phyloP scores from a whole-genome alignment of 2,113 vertebrate species.

The Loxodonta africana region DNA sequence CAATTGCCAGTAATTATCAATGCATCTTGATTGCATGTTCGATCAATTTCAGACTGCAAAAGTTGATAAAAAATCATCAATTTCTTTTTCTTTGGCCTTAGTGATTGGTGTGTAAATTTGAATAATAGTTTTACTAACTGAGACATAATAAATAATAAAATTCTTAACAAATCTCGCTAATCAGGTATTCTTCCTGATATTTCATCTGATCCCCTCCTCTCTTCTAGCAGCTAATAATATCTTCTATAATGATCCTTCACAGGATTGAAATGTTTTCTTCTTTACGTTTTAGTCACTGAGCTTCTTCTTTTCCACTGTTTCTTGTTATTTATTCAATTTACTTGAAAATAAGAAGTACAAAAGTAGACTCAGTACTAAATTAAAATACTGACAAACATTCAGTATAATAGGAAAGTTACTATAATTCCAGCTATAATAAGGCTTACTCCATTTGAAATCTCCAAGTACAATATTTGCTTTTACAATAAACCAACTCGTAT shows the following conservation, averaged over 20 bases:
- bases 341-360: constrained; percentile 30
- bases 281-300: constrained; percentile 11
- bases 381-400: constrained; percentile 33
- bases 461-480: constrained; percentile 64
- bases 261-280: background rate
- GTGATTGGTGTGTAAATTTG: no score
- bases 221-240: background rate
- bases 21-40: no score
- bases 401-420: constrained; percentile 43
- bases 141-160: background rate
- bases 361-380: constrained; percentile 20
- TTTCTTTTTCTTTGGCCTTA: no score
- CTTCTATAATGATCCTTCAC: background rate
- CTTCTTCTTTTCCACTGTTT: background rate
- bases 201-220: background rate
- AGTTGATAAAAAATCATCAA: no score
- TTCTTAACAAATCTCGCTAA: constrained; percentile 20
- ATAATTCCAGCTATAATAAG: constrained; percentile 18
- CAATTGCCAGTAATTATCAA: no score
- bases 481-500: background rate
- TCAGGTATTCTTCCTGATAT: background rate
- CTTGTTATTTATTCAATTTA: constrained; percentile 37
- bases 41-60: no score
- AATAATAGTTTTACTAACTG: background rate
- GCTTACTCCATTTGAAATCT: constrained; percentile 6